Conservation (phyloP, 2,797 vertebrate genomes). For the Lacerta bilineata region DNA sequence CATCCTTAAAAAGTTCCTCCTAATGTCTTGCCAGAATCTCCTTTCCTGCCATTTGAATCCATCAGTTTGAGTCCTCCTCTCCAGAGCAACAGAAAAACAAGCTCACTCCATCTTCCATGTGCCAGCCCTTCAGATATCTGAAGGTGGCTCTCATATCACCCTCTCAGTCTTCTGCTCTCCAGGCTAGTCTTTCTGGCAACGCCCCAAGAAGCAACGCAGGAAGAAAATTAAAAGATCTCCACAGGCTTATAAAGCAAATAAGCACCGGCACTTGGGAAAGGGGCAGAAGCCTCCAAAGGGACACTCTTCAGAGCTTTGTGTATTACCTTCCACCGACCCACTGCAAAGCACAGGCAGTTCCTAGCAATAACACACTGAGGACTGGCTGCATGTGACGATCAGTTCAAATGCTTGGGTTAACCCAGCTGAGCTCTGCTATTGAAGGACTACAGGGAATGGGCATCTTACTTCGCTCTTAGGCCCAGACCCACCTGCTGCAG, state of each 20-base stretch:
- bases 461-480: constrained; percentile 46
- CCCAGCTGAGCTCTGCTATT: constrained; percentile 28
- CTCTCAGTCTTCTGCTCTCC: too few relatives aligned
- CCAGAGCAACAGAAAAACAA: too few relatives aligned
- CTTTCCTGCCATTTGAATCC: too few relatives aligned
- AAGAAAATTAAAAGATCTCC: not conserved
- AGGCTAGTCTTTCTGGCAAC: not conserved
- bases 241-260: not conserved
- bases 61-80: too few relatives aligned
- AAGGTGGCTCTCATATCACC: too few relatives aligned
- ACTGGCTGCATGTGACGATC: not conserved
- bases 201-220: not conserved
- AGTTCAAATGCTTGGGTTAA: not conserved
- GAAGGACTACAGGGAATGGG: constrained; percentile 39
- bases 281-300: not conserved
- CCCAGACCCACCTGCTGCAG: constrained; percentile 41
- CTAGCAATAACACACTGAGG: not conserved
- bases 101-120: too few relatives aligned
- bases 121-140: too few relatives aligned
- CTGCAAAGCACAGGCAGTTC: not conserved
- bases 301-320: not conserved
- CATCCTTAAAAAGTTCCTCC: too few relatives aligned
- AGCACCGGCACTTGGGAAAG: not conserved
- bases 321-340: not conserved
- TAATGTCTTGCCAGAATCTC: too few relatives aligned